Evolutionary conservation across 2,888 invertebrate genomes (phyloP).

Genomic region (Xylota sylvarum): DNA sequence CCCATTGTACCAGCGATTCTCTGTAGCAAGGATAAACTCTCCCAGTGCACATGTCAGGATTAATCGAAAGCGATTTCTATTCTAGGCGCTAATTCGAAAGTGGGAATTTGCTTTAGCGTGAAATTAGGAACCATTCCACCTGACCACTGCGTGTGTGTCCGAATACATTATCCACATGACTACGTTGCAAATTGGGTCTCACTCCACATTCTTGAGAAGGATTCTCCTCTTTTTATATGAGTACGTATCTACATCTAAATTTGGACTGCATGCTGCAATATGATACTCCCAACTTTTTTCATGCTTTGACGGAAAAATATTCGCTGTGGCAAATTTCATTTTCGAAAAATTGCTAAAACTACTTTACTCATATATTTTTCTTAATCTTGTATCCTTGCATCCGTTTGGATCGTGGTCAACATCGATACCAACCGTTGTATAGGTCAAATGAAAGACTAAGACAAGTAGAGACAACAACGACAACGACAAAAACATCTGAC

Average conservation of each 20-base stretch:
- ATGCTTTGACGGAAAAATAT: background rate
- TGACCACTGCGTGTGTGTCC: slow-evolving; percentile 4
- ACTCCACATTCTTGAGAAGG: no score
- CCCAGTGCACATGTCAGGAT: background rate
- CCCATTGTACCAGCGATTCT: background rate
- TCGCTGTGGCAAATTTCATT: slow-evolving; percentile 23
- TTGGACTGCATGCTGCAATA: background rate
- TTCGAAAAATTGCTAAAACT: slow-evolving; percentile 35
- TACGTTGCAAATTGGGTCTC: background rate
- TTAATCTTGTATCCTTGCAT: slow-evolving; percentile 2
- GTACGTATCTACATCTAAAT: background rate
- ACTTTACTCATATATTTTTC: slow-evolving; percentile 21
- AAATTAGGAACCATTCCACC: slow-evolving; percentile 50
- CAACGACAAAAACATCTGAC: background rate
- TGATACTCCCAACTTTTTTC: background rate
- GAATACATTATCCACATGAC: slow-evolving; percentile 11
- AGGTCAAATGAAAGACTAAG: slow-evolving; percentile 41
- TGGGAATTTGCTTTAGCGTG: slow-evolving; percentile 36
- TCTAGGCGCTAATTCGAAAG: slow-evolving; percentile 3
- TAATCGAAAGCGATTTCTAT: slow-evolving; percentile 9
- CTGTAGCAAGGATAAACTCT: background rate
- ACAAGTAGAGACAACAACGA: background rate
- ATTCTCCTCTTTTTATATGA: no score
- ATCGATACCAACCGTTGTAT: slow-evolving; percentile 11
- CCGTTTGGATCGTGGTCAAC: slow-evolving; percentile 36